Percentiles rank a stretch among this genome's conserved stretches.
Conservation (phyloP, 2,113 vertebrate genomes). For the Cheilinus undulatus region DNA sequence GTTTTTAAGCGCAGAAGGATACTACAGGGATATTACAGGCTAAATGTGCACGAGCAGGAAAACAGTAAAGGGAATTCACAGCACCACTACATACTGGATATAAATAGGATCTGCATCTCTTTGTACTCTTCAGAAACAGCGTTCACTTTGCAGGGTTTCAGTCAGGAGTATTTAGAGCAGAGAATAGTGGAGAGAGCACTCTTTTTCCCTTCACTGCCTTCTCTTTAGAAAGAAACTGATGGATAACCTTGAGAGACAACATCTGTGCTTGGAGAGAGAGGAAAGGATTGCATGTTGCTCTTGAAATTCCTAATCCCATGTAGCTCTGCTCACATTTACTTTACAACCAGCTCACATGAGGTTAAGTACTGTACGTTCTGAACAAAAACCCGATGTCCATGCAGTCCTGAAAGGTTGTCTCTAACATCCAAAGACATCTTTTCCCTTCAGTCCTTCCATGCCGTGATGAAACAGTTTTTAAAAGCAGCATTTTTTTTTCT, state of each 20-base stretch:
- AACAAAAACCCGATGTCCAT: conserved; percentile 6
- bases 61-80: background rate
- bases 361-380: conserved; percentile 10
- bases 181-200: background rate
- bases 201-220: too few relatives aligned
- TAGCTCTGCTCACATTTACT: conserved; percentile 2
- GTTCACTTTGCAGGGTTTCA: too few relatives aligned
- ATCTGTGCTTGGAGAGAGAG: background rate
- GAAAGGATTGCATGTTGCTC: background rate
- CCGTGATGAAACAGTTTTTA: conserved; percentile 8
- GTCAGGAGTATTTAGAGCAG: background rate
- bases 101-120: background rate
- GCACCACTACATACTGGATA: background rate
- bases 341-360: conserved; percentile 14
- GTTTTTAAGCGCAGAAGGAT: background rate
- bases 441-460: background rate
- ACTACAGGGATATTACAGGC: background rate
- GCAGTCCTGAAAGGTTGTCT: background rate
- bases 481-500: background rate
- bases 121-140: too few relatives aligned
- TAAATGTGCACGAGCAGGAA: background rate
- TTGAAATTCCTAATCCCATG: background rate
- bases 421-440: background rate
- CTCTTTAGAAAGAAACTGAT: conserved; percentile 9
- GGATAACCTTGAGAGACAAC: conserved; percentile 6